Conservation (phyloP, 2,113 vertebrate genomes). For the Bucco capensis region DNA sequence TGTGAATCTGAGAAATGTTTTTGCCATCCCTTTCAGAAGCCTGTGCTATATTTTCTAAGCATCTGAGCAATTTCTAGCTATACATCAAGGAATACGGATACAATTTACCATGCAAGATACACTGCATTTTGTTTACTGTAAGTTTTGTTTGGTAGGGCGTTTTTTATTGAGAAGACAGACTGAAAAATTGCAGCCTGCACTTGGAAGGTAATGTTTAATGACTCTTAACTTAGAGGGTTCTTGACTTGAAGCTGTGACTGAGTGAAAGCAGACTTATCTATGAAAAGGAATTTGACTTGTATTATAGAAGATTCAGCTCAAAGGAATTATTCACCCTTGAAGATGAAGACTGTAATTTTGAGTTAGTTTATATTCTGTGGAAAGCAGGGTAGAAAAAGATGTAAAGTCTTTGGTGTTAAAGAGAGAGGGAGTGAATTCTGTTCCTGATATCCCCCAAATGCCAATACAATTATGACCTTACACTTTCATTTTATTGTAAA, state of each 20-base stretch:
- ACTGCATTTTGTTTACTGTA: background rate
- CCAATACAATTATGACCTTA: background rate
- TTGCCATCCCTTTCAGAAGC: background rate
- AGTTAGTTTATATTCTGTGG: background rate
- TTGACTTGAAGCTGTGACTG: background rate
- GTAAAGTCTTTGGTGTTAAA: background rate
- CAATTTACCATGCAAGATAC: background rate
- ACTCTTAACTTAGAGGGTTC: background rate
- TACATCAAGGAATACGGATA: background rate
- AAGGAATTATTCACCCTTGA: conserved; percentile 7
- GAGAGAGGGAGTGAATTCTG: background rate
- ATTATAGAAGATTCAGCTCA: background rate
- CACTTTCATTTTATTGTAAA: background rate
- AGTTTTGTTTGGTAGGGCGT: background rate
- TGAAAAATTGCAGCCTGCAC: background rate
- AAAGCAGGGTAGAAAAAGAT: background rate
- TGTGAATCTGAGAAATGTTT: background rate
- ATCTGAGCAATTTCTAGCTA: background rate
- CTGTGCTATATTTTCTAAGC: background rate
- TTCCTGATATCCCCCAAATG: background rate
- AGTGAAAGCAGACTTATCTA: background rate
- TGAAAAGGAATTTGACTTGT: background rate
- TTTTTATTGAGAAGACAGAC: background rate
- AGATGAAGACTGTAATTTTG: background rate
- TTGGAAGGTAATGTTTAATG: background rate